These are phyloP conservation scores for Sebastes hopkinsi DNA, from an alignment of 2,797 vertebrate genomes.

Conservation along the genomic window DNA sequence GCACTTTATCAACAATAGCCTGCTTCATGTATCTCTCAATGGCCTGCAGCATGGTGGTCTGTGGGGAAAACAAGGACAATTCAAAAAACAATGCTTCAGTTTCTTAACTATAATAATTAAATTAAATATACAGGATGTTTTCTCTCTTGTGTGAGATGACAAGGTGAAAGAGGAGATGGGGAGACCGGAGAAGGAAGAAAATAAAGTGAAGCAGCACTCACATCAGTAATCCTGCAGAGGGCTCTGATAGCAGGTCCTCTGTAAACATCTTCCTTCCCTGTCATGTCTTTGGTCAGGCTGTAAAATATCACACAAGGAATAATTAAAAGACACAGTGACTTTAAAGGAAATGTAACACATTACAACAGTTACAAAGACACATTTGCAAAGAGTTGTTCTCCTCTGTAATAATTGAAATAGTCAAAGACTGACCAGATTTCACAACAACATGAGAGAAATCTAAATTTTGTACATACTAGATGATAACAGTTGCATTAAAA, in stretches of 20 bases:
- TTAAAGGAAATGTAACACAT: neutral
- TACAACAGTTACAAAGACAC: neutral
- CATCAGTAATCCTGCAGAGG: constrained; percentile 97
- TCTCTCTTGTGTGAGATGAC: neutral
- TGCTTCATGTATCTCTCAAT: constrained; percentile 99
- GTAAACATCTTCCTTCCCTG: constrained; percentile 97
- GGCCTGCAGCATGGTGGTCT: constrained; percentile 98
- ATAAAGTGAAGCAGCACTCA: constrained; percentile 72
- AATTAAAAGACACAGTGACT: neutral
- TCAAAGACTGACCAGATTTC: neutral
- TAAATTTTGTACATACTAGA: neutral
- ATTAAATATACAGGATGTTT: neutral
- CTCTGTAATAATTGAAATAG: neutral
- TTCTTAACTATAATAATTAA: neutral
- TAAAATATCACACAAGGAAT: constrained; percentile 17
- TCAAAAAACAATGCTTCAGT: neutral
- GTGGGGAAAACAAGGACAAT: neutral
- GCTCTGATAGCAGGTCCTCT: constrained; percentile 96
- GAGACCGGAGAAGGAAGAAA: neutral
- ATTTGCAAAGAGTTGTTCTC: neutral
- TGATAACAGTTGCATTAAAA: neutral
- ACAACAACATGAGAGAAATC: neutral
- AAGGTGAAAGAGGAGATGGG: neutral
- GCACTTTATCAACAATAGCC: constrained; percentile 97
- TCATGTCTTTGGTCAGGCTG: constrained; percentile 99